Percentiles rank a stretch among this genome's conserved stretches.
phyloP scores from a whole-genome alignment of 1,140 invertebrate species.

The Drosophila lini region DNA sequence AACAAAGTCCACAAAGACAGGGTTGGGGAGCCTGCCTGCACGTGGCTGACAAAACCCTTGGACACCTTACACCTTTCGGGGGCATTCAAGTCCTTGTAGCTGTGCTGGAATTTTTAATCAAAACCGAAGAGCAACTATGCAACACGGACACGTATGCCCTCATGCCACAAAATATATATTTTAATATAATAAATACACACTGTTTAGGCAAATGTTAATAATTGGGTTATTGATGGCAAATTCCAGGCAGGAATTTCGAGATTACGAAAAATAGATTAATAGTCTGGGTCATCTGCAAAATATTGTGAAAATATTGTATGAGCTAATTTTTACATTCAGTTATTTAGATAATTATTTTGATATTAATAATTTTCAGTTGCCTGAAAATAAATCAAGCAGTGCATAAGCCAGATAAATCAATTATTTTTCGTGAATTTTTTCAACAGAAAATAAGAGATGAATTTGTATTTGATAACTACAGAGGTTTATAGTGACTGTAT shows the following conservation, averaged over 20 bases:
- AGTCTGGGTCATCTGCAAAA: neutral
- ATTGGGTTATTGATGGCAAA: slow-evolving; percentile 30
- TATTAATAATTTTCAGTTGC: neutral
- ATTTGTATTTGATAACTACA: neutral
- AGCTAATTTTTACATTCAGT: neutral
- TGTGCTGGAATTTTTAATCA: slow-evolving; percentile 74
- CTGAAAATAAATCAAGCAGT: neutral
- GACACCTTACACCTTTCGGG: slow-evolving; percentile 37
- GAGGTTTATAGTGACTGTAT: neutral
- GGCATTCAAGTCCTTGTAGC: slow-evolving; percentile 16
- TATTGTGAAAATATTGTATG: neutral
- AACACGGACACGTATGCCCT: slow-evolving; percentile 21
- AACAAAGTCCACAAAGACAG: slow-evolving; percentile 11
- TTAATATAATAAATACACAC: slow-evolving; percentile 37
- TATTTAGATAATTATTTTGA: neutral
- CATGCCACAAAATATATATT: slow-evolving; percentile 28
- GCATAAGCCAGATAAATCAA: neutral
- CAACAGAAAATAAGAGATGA: neutral
- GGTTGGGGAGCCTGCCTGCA: slow-evolving; percentile 20
- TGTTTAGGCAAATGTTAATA: slow-evolving; percentile 10
- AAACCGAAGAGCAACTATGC: slow-evolving; percentile 71
- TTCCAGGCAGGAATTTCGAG: neutral
- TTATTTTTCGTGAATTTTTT: neutral
- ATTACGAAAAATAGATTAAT: neutral
- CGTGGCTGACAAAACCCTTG: slow-evolving; percentile 49